Evolutionary conservation across 1,140 invertebrate species (phyloP).

Genomic region (Arctopsyche grandis): DNA sequence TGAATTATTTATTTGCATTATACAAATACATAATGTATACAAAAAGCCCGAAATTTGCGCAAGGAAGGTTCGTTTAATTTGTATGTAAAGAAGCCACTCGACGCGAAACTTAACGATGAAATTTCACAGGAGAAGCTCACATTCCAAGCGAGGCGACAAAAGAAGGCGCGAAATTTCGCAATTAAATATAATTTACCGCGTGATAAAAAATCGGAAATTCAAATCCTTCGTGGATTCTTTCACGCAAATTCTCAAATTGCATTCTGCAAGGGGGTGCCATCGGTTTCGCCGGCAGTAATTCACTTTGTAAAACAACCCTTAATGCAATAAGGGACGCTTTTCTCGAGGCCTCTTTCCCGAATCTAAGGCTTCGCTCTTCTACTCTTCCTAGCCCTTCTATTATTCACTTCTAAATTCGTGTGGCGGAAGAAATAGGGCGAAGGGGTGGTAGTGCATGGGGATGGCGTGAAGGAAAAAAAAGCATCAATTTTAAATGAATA

Average conservation of each 20-base stretch:
- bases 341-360: background rate
- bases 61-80: background rate
- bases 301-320: slow-evolving; percentile 7
- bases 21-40: background rate
- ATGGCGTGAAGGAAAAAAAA: background rate
- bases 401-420: too few relatives aligned
- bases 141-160: too few relatives aligned
- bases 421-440: background rate
- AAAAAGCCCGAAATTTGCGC: background rate
- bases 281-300: background rate
- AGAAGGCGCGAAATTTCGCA: too few relatives aligned
- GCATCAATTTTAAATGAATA: slow-evolving; percentile 11
- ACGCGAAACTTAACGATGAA: background rate
- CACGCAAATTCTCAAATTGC: background rate
- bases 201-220: background rate
- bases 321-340: background rate
- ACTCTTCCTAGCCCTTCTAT: too few relatives aligned
- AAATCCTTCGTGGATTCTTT: background rate
- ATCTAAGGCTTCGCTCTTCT: too few relatives aligned
- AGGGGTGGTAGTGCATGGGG: background rate
- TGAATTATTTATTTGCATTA: slow-evolving; percentile 1
- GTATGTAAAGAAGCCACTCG: slow-evolving; percentile 1
- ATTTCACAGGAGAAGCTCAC: too few relatives aligned
- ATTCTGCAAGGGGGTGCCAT: background rate
- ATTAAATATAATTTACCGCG: too few relatives aligned